Conservation (phyloP, 2,113 vertebrate species). For the Bucco capensis region DNA sequence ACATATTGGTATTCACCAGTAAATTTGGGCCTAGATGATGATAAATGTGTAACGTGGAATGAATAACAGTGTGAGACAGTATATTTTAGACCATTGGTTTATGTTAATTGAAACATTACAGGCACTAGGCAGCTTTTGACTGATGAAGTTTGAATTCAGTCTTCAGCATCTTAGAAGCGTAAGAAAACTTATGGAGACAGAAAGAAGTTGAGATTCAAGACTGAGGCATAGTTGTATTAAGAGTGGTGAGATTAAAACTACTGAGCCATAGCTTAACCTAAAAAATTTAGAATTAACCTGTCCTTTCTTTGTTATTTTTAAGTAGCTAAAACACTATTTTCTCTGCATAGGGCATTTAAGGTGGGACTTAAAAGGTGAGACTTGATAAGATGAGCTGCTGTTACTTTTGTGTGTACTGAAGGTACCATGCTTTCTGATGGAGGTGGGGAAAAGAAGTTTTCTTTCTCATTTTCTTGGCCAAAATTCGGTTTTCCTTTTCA, state of each 20-base stretch:
- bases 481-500: not conserved
- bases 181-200: not conserved
- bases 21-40: not conserved
- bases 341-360: not conserved
- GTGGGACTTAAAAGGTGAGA: not conserved
- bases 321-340: not conserved
- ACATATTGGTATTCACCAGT: not conserved
- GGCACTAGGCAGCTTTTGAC: not conserved
- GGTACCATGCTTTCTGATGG: not conserved
- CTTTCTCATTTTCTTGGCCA: not conserved
- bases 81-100: not conserved
- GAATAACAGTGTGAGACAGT: not conserved
- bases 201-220: not conserved
- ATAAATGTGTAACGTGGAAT: fast-evolving
- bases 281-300: not conserved
- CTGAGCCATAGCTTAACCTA: not conserved
- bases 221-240: not conserved
- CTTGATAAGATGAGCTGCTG: not conserved
- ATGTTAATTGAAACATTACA: not conserved
- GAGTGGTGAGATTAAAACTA: not conserved
- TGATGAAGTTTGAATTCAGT: not conserved
- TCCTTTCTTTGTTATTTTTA: not conserved
- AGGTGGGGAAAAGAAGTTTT: not conserved
- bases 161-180: not conserved
- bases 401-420: not conserved